phyloP scores from a whole-genome alignment of 2,888 invertebrate genomes.

The Aricia artaxerxes region DNA sequence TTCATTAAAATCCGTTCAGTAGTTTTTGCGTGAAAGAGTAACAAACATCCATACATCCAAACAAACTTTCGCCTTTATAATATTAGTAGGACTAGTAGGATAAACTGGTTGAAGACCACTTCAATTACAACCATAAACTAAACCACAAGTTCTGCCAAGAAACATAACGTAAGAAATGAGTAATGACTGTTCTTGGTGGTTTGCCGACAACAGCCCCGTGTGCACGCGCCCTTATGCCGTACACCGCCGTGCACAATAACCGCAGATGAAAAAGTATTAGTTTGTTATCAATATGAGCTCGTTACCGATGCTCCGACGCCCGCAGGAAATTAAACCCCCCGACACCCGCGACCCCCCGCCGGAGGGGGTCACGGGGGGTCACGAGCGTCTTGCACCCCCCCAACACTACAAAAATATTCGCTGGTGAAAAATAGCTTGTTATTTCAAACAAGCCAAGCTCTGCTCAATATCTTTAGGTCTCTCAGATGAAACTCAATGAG shows the following conservation, averaged over 20 bases:
- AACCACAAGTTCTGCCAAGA: too few species aligned
- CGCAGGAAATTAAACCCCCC: conserved; percentile 33
- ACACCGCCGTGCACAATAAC: conserved; percentile 15
- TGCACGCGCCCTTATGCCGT: background rate
- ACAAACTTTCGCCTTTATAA: too few species aligned
- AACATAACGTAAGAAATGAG: too few species aligned
- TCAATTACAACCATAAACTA: too few species aligned
- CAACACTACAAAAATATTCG: conserved; percentile 4
- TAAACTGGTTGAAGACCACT: too few species aligned
- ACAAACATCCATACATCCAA: too few species aligned
- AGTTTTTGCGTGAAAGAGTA: too few species aligned
- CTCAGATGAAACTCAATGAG: conserved; percentile 9
- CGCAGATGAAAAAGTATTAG: conserved; percentile 25
- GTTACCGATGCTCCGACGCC: conserved; percentile 28
- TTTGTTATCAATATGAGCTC: conserved; percentile 29
- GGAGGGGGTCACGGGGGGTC: background rate
- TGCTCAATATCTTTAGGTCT: conserved; percentile 3
- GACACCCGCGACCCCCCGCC: background rate
- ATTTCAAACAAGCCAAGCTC: conserved; percentile 9
- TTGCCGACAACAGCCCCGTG: background rate
- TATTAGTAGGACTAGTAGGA: too few species aligned
- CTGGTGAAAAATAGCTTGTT: conserved; percentile 19
- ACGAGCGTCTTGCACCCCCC: background rate
- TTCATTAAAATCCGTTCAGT: too few species aligned
- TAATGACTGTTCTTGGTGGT: too few species aligned